Percentiles rank a stretch among this genome's conserved stretches.
Conservation (phyloP, 2,797 vertebrate species). For the Rallus crepitans region DNA sequence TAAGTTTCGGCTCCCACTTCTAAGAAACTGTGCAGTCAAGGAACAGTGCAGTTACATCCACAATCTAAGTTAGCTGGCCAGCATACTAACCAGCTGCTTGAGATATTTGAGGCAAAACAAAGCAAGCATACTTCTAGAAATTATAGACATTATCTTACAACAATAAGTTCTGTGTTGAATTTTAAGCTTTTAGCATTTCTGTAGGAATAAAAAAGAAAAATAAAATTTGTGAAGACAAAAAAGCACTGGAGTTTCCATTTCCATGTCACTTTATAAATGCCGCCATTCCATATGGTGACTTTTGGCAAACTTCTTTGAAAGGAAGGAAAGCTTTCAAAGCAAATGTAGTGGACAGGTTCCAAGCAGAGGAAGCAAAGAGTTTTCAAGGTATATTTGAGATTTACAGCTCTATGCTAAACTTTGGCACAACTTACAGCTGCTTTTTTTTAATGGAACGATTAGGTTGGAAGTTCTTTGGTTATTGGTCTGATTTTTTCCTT, state of each 20-base stretch:
- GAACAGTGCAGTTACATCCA: neutral
- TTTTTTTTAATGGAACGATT: neutral
- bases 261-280: slow-evolving; percentile 50
- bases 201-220: slow-evolving; percentile 45
- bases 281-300: slow-evolving; percentile 23
- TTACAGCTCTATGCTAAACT: slow-evolving; percentile 7
- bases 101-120: slow-evolving; percentile 19
- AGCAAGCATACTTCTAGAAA: slow-evolving; percentile 18
- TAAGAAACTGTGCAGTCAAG: neutral
- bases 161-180: slow-evolving; percentile 43
- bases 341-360: slow-evolving; percentile 5
- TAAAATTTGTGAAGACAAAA: slow-evolving; percentile 55
- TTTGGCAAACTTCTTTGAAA: slow-evolving; percentile 46
- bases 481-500: neutral
- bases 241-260: slow-evolving; percentile 63
- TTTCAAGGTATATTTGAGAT: slow-evolving; percentile 10
- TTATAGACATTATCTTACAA: slow-evolving; percentile 23
- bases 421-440: neutral
- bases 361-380: slow-evolving; percentile 11
- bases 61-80: neutral
- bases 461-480: neutral
- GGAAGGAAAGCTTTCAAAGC: slow-evolving; percentile 41
- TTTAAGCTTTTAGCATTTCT: slow-evolving; percentile 59
- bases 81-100: neutral
- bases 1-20: neutral